A percentile compares a stretch with the other conserved stretches of the same genome.
Conservation (phyloP, 2,888 invertebrate species). For the Phoronis australis region DNA sequence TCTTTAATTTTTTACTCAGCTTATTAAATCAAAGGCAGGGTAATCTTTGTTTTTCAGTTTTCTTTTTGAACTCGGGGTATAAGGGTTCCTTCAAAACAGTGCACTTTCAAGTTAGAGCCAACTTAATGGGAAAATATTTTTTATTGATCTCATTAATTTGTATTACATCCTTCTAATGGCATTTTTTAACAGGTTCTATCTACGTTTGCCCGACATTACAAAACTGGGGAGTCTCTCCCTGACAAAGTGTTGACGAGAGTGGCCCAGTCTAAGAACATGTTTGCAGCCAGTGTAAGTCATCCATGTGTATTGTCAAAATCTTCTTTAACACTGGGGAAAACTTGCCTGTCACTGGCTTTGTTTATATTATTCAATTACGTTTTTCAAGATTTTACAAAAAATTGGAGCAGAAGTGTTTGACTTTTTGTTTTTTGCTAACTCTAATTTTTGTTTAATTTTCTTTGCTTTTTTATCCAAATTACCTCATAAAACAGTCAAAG, state of each 20-base stretch:
- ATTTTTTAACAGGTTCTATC: conserved; percentile 64
- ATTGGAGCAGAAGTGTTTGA: no score
- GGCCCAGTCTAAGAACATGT: conserved; percentile 79
- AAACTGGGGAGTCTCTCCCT: conserved; percentile 78
- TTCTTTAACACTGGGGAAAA: not conserved
- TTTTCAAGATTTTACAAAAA: not conserved
- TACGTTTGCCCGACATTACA: conserved; percentile 83
- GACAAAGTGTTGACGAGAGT: conserved; percentile 72
- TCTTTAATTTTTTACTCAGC: no score
- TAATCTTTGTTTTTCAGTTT: no score
- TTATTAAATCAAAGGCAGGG: no score
- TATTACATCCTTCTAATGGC: not conserved
- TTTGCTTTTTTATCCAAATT: no score
- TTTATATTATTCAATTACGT: not conserved
- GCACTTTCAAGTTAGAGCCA: no score
- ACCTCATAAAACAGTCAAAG: no score
- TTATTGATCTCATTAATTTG: not conserved
- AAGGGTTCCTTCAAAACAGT: no score
- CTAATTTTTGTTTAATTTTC: no score
- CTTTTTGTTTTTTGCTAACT: not conserved
- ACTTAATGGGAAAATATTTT: no score
- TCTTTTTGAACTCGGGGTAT: no score
- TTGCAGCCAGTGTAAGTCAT: conserved; percentile 67
- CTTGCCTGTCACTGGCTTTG: not conserved
- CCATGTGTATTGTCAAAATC: not conserved